These are phyloP conservation scores for Eurytoma adleriae DNA, from an alignment of 2,888 invertebrate species.

Conservation along the genomic window DNA sequence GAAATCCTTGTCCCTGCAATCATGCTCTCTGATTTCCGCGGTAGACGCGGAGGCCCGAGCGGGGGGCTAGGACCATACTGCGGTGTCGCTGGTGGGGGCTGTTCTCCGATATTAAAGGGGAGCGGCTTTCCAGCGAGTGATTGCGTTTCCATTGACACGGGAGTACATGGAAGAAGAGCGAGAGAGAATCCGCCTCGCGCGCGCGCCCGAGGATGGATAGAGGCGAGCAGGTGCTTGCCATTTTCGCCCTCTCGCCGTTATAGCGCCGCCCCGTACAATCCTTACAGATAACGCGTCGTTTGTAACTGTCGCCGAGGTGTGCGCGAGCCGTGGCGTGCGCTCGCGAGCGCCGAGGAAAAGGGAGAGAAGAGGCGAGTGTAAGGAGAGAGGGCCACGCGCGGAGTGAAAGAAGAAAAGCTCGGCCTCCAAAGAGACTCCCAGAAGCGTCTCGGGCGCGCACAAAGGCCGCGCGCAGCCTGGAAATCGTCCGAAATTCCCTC, in stretches of 20 bases:
- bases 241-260: conserved; percentile 63
- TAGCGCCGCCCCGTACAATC: conserved; percentile 64
- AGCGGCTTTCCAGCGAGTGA: conserved; percentile 56
- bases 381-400: too few relatives aligned
- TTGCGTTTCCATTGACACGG: conserved; percentile 67
- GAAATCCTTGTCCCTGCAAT: conserved; percentile 16
- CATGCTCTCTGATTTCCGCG: conserved; percentile 25
- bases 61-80: too few relatives aligned
- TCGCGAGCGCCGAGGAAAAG: conserved; percentile 42
- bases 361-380: conserved; percentile 60
- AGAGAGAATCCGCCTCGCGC: neutral
- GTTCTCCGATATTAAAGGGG: conserved; percentile 36
- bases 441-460: neutral
- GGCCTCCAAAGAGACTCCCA: conserved; percentile 13
- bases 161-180: conserved; percentile 11
- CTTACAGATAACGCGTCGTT: conserved; percentile 74
- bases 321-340: conserved; percentile 52
- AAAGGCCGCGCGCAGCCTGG: neutral
- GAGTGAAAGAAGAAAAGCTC: neutral
- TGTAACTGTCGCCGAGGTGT: conserved; percentile 71
- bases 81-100: neutral
- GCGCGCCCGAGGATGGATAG: conserved; percentile 57
- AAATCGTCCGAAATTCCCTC: conserved; percentile 44
- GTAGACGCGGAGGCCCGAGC: too few relatives aligned
- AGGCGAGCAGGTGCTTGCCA: conserved; percentile 70